A percentile compares a stretch with the other conserved stretches of the same genome.
These are phyloP conservation scores for Zygaena filipendulae DNA, from an alignment of 2,888 invertebrate species.

Conservation along the genomic window DNA sequence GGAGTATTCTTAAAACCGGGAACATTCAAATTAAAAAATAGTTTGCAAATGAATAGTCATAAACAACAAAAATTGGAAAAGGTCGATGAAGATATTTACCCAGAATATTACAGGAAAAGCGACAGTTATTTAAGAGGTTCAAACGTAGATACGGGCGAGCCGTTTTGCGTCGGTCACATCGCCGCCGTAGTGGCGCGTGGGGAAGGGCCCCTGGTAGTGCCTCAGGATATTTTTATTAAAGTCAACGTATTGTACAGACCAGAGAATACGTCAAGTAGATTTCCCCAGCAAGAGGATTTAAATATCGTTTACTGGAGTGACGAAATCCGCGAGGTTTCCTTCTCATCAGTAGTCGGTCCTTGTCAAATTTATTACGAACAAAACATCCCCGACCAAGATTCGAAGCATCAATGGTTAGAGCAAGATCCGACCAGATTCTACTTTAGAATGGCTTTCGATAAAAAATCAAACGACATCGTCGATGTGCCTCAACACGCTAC, in stretches of 20 bases:
- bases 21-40: conserved; percentile 68
- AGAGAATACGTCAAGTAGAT: conserved; percentile 75
- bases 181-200: conserved; percentile 69
- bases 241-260: conserved; percentile 80
- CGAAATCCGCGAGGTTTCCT: conserved; percentile 72
- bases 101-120: conserved; percentile 83
- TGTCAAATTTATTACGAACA: conserved; percentile 76
- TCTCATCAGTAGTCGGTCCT: conserved; percentile 73
- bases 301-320: conserved; percentile 83
- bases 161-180: conserved; percentile 80
- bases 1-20: conserved; percentile 76
- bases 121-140: conserved; percentile 76
- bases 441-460: conserved; percentile 76
- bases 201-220: conserved; percentile 55
- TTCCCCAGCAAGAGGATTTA: conserved; percentile 72
- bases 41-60: conserved; percentile 19
- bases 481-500: conserved; percentile 72
- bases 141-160: conserved; percentile 77
- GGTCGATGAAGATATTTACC: conserved; percentile 79
- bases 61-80: conserved; percentile 46
- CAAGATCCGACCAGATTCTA: conserved; percentile 78
- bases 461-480: conserved; percentile 56
- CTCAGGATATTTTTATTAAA: conserved; percentile 71
- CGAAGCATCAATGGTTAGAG: conserved; percentile 69
- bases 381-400: conserved; percentile 60